Conservation (phyloP, 2,888 invertebrate species). For the Drosophila rellima region DNA sequence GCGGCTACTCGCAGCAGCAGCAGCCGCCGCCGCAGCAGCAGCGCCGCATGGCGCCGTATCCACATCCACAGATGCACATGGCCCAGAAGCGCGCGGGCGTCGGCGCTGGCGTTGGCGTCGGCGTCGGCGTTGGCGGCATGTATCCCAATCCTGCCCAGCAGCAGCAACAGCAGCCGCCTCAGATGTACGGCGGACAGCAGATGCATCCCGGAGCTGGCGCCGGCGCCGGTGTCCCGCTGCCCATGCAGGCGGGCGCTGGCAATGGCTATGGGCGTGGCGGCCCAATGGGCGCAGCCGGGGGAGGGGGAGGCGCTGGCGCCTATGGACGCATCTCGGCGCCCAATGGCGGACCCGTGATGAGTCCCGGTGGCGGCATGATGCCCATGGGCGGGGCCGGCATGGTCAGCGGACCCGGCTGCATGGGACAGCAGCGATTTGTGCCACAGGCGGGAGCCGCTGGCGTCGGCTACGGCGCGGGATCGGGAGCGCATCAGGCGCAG, state of each 20-base stretch:
- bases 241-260: constrained; percentile 85
- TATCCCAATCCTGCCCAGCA: constrained; percentile 87
- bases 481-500: constrained; percentile 79
- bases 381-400: constrained; percentile 69
- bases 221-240: constrained; percentile 85
- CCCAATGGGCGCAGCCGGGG: constrained; percentile 71
- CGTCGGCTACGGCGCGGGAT: constrained; percentile 68
- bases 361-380: constrained; percentile 84
- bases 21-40: constrained; percentile 78
- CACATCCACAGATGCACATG: constrained; percentile 94
- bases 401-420: constrained; percentile 77
- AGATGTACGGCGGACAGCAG: constrained; percentile 83
- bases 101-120: constrained; percentile 60
- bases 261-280: constrained; percentile 85
- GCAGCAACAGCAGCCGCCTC: constrained; percentile 80
- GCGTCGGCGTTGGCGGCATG: constrained; percentile 73
- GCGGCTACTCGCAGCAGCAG: constrained; percentile 88
- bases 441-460: constrained; percentile 82
- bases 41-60: constrained; percentile 94
- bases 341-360: constrained; percentile 77
- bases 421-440: constrained; percentile 82
- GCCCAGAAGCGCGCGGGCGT: constrained; percentile 88
- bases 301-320: constrained; percentile 63
- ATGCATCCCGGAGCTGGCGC: constrained; percentile 83
- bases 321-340: constrained; percentile 75